phyloP scores from a whole-genome alignment of 2,888 invertebrate species.

The Schizaphis graminum region DNA sequence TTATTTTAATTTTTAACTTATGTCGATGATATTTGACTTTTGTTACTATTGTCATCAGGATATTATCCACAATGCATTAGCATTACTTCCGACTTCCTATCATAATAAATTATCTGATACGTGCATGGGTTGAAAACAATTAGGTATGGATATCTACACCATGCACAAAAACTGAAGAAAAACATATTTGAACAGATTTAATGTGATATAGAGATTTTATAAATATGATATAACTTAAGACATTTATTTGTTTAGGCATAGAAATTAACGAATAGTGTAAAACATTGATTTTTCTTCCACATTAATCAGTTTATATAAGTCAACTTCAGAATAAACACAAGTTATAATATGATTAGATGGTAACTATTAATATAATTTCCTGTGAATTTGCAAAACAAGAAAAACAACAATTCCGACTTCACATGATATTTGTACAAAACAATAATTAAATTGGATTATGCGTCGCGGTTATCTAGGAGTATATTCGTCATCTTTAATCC shows the following conservation, averaged over 20 bases:
- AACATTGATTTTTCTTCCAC: background rate
- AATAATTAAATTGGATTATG: background rate
- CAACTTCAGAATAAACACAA: background rate
- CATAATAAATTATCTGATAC: background rate
- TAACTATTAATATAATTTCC: background rate
- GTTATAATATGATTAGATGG: background rate
- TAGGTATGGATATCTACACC: background rate
- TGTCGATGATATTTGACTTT: background rate
- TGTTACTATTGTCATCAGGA: background rate
- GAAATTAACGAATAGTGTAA: background rate
- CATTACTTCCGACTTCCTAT: background rate
- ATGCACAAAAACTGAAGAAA: background rate
- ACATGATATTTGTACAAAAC: background rate
- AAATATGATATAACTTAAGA: background rate
- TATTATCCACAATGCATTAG: background rate
- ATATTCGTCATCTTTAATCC: background rate
- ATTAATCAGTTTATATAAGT: background rate
- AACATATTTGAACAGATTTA: background rate
- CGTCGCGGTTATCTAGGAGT: background rate
- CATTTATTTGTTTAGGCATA: background rate
- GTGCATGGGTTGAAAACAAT: background rate
- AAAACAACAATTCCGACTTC: background rate
- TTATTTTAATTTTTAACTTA: no score
- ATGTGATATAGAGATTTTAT: background rate
- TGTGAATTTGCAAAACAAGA: background rate